Base-by-base conservation (phyloP, 2,888 invertebrate genomes). In the Leptopterna dolabrata region DNA sequence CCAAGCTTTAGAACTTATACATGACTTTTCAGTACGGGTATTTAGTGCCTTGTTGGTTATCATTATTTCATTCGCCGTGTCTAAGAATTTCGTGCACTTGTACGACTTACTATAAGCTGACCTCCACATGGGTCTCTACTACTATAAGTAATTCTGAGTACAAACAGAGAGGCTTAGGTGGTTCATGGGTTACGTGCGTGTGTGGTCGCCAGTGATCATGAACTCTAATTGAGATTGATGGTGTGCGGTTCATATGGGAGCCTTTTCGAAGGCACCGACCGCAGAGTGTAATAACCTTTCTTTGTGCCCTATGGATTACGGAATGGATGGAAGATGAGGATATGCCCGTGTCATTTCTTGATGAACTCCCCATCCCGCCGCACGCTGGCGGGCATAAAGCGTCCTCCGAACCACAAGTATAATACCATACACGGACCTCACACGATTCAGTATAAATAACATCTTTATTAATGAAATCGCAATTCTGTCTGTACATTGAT, bases 171-270 rank as follows among this genome's bases (percentile, higher is more conserved):
- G 63, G 24, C 9, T 19, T n/a, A n/a, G 9, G 63, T 24, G 63
- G 63, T 27, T 63, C 13, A 63, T 63, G 63, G 63, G 7, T 24
- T 24, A 63, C 27, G 63, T 63, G 19, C 36, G 73, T 73, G 73
- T 73, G 73, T 73, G 73, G 73, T 73, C 73, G 73, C 73, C 73
- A 30, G 19, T 36, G 73, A 63, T 73, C 73, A 30, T 19, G 73
- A 73, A 73, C 36, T 13, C 73, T 73, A 73, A 73, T 73, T 73
- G 73, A 73, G 73, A 73, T 73, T 73, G 73, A 73, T 73, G 73
- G 36, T 36, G 73, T 14, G 73, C 36, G 73, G 73, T 30, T 73
- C 41, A 27, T n/a, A 73, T 73, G 19, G 73, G 19, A 73, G 73
- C 9, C 73, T 73, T 7, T 73, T 41, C 71, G 51, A 51, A 36